Evolutionary conservation across 1,140 invertebrate species (phyloP).

Genomic region (Meloidogyne floridensis): DNA sequence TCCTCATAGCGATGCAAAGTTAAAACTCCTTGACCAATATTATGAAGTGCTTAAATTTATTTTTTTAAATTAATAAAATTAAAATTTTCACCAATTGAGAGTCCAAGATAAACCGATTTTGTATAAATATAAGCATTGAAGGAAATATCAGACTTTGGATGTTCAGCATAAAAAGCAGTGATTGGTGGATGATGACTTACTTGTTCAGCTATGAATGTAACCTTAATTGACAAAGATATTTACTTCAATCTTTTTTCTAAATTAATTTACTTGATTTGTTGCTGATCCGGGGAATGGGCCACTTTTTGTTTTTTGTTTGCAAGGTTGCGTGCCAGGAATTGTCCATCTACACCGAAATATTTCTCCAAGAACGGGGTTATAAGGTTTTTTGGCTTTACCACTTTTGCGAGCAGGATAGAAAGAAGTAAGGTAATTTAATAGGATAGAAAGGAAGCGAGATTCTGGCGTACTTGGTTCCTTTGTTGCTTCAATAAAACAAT

Average conservation of each 20-base stretch:
- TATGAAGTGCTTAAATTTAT: constrained; percentile 66
- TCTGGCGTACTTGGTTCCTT: constrained; percentile 61
- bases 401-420: constrained; percentile 70
- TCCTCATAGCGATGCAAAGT: constrained; percentile 69
- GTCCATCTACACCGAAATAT: constrained; percentile 70
- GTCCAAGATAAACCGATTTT: constrained; percentile 70
- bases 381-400: constrained; percentile 71
- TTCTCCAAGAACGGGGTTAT: constrained; percentile 72
- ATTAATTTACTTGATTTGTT: constrained; percentile 47
- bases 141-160: constrained; percentile 67
- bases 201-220: constrained; percentile 88
- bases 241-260: no score
- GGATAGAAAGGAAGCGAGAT: constrained; percentile 65
- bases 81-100: constrained; percentile 67
- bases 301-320: constrained; percentile 68
- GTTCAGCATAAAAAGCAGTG: constrained; percentile 70
- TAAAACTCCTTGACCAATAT: constrained; percentile 69
- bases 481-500: constrained; percentile 51
- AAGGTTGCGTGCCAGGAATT: constrained; percentile 70
- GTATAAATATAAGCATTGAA: constrained; percentile 71
- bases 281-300: constrained; percentile 63
- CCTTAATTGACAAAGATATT: constrained; percentile 18
- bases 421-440: constrained; percentile 67
- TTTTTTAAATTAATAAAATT: constrained; percentile 17
- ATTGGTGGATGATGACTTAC: constrained; percentile 96